Conservation (phyloP, 2,888 invertebrate species). For the Pristionchus exspectatus region DNA sequence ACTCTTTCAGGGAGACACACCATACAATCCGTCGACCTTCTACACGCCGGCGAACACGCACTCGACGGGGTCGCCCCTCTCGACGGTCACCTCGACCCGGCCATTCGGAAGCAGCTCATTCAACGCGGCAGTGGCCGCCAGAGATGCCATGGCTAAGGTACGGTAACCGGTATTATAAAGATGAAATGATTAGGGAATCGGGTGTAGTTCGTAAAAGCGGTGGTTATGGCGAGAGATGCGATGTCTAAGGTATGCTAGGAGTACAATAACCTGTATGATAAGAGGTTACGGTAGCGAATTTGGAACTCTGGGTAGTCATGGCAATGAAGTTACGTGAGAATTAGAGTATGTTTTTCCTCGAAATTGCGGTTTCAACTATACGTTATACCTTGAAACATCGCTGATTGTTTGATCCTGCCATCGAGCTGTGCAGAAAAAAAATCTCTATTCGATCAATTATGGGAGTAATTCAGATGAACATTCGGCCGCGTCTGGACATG, state of each 20-base stretch:
- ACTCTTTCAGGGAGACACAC: neutral
- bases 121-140: conserved; percentile 10
- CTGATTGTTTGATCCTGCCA: too few species aligned
- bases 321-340: too few species aligned
- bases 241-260: neutral
- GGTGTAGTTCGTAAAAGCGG: too few species aligned
- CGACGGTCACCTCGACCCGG: neutral
- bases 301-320: too few species aligned
- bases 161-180: neutral
- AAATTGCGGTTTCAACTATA: too few species aligned
- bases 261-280: neutral
- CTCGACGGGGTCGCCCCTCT: neutral
- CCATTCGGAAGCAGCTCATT: conserved; percentile 13
- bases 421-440: too few species aligned
- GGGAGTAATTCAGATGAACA: neutral
- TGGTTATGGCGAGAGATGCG: neutral
- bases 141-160: conserved; percentile 2
- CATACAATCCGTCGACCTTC: neutral
- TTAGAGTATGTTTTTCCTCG: too few species aligned
- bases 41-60: neutral
- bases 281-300: neutral
- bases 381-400: too few species aligned
- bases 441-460: neutral
- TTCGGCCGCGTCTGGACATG: neutral
- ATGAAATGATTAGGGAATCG: neutral